Percentiles rank a stretch among this genome's conserved stretches.
These are phyloP conservation scores for Ladona fulva DNA, from an alignment of 1,140 invertebrate species.

Conservation along the genomic window DNA sequence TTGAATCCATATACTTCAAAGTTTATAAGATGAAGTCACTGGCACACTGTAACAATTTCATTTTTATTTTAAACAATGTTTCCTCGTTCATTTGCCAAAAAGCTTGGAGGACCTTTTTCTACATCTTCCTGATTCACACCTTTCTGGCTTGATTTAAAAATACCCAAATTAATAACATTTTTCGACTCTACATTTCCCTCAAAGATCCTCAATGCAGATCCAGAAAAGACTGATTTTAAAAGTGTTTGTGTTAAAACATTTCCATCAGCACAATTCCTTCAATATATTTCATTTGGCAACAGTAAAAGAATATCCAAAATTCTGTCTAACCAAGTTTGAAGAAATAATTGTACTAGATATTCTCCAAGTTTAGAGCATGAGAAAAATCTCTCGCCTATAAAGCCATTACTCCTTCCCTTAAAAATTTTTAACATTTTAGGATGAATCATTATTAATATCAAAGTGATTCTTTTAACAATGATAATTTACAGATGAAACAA, in stretches of 20 bases:
- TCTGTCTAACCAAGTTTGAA: not conserved
- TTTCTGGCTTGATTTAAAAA: not conserved
- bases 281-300: not conserved
- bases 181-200: not conserved
- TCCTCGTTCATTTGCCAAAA: not conserved
- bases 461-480: constrained; percentile 5
- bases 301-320: constrained; percentile 7
- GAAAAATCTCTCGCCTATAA: constrained; percentile 1
- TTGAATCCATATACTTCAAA: not conserved
- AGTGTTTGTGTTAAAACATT: not conserved
- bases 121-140: not conserved
- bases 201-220: not conserved
- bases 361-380: not conserved
- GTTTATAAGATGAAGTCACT: not conserved
- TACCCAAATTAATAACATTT: not conserved
- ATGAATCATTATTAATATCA: constrained; percentile 3
- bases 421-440: not conserved
- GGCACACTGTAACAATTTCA: not conserved
- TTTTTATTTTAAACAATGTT: not conserved
- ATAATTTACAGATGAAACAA: constrained; percentile 1
- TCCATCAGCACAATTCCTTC: not conserved
- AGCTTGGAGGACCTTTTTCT: not conserved
- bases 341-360: constrained; percentile 8
- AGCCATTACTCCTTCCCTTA: not conserved
- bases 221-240: not conserved